Conservation (phyloP, 2,888 invertebrate genomes). For the Synergus japonicus region DNA sequence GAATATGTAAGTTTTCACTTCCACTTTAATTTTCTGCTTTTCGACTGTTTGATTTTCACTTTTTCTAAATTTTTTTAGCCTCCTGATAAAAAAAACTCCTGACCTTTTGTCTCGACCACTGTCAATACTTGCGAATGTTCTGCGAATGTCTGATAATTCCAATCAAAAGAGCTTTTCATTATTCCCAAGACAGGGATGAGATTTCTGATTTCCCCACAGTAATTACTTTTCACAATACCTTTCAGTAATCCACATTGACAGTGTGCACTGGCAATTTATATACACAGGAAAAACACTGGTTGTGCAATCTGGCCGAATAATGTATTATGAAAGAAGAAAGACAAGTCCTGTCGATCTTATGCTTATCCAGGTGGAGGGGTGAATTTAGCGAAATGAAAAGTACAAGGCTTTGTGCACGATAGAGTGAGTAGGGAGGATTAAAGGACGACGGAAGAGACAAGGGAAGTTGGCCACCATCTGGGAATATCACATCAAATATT, state of each 20-base stretch:
- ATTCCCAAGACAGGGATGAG: conserved; percentile 40
- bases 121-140: neutral
- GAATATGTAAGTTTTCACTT: no score
- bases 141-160: neutral
- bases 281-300: conserved; percentile 41
- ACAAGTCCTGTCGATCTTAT: conserved; percentile 10
- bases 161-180: conserved; percentile 17
- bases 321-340: conserved; percentile 39
- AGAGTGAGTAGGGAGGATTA: conserved; percentile 24
- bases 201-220: conserved; percentile 43
- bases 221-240: conserved; percentile 23
- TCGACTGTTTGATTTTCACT: no score
- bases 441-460: conserved; percentile 6
- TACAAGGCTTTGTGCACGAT: conserved; percentile 47
- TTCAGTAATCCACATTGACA: neutral
- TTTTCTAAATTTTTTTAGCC: no score
- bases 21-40: no score
- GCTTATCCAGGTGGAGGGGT: conserved; percentile 46
- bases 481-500: conserved; percentile 58
- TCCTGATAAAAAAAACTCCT: no score
- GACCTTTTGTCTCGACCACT: no score
- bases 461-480: conserved; percentile 45
- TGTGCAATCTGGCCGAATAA: conserved; percentile 45
- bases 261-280: conserved; percentile 43
- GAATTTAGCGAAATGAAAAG: conserved; percentile 66